A percentile compares a stretch with the other conserved stretches of the same genome.
phyloP scores from a whole-genome alignment of 1,140 invertebrate genomes.

The Rhopalosiphum padi region DNA sequence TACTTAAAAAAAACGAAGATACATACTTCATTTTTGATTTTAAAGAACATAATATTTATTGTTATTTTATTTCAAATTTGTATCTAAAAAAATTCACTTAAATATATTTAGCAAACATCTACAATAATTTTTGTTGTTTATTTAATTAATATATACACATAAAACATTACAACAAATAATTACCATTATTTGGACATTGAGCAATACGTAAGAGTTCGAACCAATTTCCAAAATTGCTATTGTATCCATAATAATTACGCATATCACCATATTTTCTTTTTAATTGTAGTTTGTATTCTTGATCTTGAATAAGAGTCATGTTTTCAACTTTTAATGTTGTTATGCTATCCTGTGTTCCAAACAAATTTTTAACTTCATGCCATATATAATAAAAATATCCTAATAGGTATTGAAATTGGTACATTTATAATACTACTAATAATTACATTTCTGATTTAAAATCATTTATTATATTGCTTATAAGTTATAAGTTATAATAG shows the following conservation, averaged over 20 bases:
- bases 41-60: not conserved
- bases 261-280: not conserved
- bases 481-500: too few species aligned
- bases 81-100: too few species aligned
- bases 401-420: not conserved
- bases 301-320: not conserved
- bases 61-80: too few species aligned
- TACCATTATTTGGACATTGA: not conserved
- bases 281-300: not conserved
- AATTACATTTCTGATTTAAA: too few species aligned
- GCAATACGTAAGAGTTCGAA: not conserved
- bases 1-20: too few species aligned
- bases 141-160: too few species aligned
- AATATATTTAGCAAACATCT: too few species aligned
- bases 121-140: too few species aligned
- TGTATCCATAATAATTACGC: not conserved
- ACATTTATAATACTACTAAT: not conserved
- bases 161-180: too few species aligned
- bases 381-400: too few species aligned
- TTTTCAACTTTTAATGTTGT: not conserved
- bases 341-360: not conserved
- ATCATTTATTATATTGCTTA: too few species aligned
- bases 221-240: not conserved
- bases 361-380: not conserved
- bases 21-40: too few species aligned